Base-by-base conservation (phyloP, 2,113 vertebrate genomes). In the Aldabrachelys gigantea region DNA sequence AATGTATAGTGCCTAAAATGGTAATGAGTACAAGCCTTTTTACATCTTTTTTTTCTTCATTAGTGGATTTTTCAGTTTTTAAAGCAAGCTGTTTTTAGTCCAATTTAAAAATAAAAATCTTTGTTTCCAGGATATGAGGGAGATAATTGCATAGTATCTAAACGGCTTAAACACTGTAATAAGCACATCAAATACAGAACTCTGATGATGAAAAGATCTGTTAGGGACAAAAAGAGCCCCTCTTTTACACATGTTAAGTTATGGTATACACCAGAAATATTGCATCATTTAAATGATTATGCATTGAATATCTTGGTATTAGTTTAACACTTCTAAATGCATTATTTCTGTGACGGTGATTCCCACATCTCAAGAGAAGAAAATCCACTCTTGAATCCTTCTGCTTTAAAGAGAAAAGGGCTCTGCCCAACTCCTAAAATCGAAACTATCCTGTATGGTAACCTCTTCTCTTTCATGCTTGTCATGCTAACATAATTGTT, bases 401-500 rank as follows among this genome's bases (percentile, higher is more conserved):
- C 7, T 25, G 29, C 21, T 57, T 7, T 80, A 25, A 59, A 49
- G 17, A 83, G 65, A 80, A 78, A 78, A 78, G 75, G 44, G 12
- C 75, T 78, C 41, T 44, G 75, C 49, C 25, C 6, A 89, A 31
- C 50, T 89, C 27, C 38, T 59, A 10, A 22, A 1, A 0, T 35
- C 5, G 10, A 38, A 80, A 3, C 12, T n/a, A 41, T 14, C 2
- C 21, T 10, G 31, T n/a, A 54, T n/a, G 0, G 44, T 35, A 52
- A 31, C 17, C 65, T 65, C 53, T 59, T 6, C 86, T 84, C 41
- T 41, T 41, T 41, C 41, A 76, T 76, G 5, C 10, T 47, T 11
- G 31, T 44, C 3, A 0, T 35, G 9, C 27, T 31, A 31, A 1
- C 0, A 0, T 59, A 13, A 8, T 91, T 62, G 21, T 76, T 38